Evolutionary conservation across 2,797 vertebrate genomes (phyloP).

Genomic region (Myoxocephalus aenaeus): DNA sequence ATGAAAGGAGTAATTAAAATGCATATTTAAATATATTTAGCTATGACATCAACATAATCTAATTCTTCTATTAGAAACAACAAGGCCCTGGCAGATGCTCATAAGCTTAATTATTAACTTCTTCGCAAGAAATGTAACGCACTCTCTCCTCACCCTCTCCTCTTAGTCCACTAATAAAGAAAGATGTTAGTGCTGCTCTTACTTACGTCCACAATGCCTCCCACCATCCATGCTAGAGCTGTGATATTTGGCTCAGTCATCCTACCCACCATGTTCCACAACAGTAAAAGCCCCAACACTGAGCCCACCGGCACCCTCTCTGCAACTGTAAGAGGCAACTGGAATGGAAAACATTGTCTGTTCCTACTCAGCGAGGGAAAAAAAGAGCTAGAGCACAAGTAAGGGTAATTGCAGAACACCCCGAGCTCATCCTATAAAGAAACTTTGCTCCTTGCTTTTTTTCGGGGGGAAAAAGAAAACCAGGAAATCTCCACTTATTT

Average conservation of each 20-base stretch:
- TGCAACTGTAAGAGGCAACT: conserved; percentile 68
- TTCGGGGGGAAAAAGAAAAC: conserved; percentile 69
- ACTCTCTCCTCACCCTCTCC: conserved; percentile 38
- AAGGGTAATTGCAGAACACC: conserved; percentile 74
- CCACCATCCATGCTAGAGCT: conserved; percentile 70
- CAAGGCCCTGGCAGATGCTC: conserved; percentile 57
- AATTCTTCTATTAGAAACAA: conserved; percentile 38
- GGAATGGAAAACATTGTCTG: conserved; percentile 73
- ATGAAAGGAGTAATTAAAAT: background rate
- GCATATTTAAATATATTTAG: background rate
- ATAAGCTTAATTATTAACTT: conserved; percentile 70
- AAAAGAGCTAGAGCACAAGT: conserved; percentile 56
- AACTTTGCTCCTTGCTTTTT: conserved; percentile 50
- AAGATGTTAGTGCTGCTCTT: conserved; percentile 74
- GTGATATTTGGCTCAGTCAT: conserved; percentile 70
- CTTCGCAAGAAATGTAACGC: conserved; percentile 44
- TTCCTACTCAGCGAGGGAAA: conserved; percentile 63
- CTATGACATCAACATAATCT: conserved; percentile 19
- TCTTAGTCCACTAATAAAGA: conserved; percentile 59
- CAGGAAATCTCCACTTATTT: conserved; percentile 95
- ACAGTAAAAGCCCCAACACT: conserved; percentile 58
- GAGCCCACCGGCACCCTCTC: conserved; percentile 63
- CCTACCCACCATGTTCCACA: conserved; percentile 66
- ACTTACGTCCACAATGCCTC: conserved; percentile 75
- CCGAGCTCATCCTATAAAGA: conserved; percentile 77